Conservation (phyloP, 2,888 invertebrate species). For the Leistus spinibarbis region DNA sequence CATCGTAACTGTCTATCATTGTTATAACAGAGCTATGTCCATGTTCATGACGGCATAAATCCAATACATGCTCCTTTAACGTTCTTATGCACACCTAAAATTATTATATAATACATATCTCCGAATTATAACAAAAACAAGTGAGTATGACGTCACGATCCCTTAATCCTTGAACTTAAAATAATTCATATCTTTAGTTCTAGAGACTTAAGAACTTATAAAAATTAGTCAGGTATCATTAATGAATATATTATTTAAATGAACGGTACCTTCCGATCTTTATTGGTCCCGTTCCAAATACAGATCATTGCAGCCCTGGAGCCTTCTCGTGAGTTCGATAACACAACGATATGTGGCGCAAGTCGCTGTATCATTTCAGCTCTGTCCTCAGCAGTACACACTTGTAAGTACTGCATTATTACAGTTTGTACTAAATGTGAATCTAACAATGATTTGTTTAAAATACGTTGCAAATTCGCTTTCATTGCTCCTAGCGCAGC, state of each 20-base stretch:
- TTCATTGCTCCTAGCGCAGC: constrained; percentile 76
- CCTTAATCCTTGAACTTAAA: too few species aligned
- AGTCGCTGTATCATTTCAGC: constrained; percentile 77
- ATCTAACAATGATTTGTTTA: constrained; percentile 76
- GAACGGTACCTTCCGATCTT: constrained; percentile 72
- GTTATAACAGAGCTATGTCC: constrained; percentile 84
- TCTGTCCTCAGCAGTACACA: constrained; percentile 72
- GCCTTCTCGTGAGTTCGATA: constrained; percentile 81
- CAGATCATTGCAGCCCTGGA: constrained; percentile 80
- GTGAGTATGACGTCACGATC: too few species aligned
- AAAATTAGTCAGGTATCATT: background rate
- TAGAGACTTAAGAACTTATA: too few species aligned
- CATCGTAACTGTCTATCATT: constrained; percentile 88
- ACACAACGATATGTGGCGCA: constrained; percentile 68
- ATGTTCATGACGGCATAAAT: constrained; percentile 83
- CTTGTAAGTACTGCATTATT: constrained; percentile 77
- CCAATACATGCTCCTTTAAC: constrained; percentile 81
- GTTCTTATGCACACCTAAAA: constrained; percentile 81
- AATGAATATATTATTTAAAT: background rate
- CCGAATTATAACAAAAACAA: too few species aligned
- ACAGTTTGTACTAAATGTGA: constrained; percentile 76
- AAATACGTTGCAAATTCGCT: constrained; percentile 70
- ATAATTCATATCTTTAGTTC: too few species aligned
- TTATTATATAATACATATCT: background rate
- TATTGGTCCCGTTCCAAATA: constrained; percentile 85